Conservation (phyloP, 2,113 vertebrate genomes). For the Hyperoodon ampullatus region DNA sequence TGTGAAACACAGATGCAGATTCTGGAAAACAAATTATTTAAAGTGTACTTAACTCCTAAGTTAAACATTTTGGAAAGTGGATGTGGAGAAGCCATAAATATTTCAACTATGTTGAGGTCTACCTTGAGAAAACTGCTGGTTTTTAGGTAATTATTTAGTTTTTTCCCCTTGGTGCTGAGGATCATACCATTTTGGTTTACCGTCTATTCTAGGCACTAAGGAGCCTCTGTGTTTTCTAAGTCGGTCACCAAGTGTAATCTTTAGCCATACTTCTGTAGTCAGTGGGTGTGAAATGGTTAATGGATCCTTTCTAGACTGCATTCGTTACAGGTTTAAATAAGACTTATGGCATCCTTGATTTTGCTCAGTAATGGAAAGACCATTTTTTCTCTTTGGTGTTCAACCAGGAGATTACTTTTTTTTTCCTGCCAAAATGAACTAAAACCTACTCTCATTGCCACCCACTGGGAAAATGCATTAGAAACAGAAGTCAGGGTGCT, state of each 20-base stretch:
- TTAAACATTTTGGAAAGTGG: constrained; percentile 5
- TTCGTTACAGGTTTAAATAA: background rate
- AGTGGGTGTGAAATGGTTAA: background rate
- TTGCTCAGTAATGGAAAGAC: background rate
- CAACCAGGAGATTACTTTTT: constrained; percentile 18
- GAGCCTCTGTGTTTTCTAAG: background rate
- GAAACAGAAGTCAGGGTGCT: constrained; percentile 5
- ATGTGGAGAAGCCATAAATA: background rate
- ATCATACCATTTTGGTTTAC: background rate
- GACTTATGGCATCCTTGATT: background rate
- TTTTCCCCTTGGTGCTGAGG: background rate
- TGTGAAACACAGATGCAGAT: background rate
- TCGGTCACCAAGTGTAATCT: background rate
- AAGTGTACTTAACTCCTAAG: background rate
- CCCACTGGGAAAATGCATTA: background rate
- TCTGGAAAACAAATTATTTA: constrained; percentile 61
- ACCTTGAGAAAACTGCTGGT: background rate
- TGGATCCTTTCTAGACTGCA: background rate
- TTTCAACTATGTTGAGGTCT: background rate
- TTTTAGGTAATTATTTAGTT: background rate
- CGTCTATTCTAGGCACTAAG: background rate
- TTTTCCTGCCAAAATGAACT: constrained; percentile 27
- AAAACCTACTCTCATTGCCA: background rate
- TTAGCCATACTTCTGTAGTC: background rate
- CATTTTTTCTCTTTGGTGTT: background rate